Evolutionary conservation across 1,140 invertebrate species (phyloP).

Genomic region (Euura saliciscinereae): DNA sequence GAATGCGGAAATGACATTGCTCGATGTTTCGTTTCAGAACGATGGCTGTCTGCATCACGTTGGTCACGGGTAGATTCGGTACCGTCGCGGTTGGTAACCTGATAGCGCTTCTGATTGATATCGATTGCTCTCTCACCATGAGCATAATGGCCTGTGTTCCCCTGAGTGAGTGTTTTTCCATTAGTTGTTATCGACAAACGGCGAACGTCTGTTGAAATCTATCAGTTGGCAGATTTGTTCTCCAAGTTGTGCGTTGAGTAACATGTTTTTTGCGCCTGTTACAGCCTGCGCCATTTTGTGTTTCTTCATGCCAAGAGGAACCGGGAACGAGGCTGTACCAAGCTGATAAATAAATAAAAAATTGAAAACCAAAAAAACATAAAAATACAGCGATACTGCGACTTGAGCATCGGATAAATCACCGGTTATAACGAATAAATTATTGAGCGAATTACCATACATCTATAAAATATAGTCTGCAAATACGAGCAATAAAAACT

Average conservation of each 20-base stretch:
- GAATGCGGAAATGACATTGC: too few relatives aligned
- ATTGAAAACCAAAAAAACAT: too few relatives aligned
- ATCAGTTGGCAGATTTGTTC: too few relatives aligned
- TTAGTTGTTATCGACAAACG: not conserved
- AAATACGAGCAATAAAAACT: too few relatives aligned
- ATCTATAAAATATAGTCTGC: too few relatives aligned
- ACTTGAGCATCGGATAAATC: too few relatives aligned
- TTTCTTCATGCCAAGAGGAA: not conserved
- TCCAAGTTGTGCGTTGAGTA: too few relatives aligned
- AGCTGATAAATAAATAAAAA: too few relatives aligned
- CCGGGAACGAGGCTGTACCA: not conserved
- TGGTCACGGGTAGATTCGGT: not conserved
- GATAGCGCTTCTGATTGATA: not conserved
- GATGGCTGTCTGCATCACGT: not conserved
- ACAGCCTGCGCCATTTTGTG: not conserved
- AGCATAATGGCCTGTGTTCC: constrained; percentile 6
- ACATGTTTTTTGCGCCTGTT: not conserved
- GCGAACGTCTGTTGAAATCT: too few relatives aligned
- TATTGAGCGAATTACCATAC: too few relatives aligned
- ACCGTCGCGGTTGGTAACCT: not conserved
- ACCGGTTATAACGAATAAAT: too few relatives aligned
- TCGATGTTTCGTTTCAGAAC: not conserved
- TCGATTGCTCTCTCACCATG: not conserved
- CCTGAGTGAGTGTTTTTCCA: not conserved
- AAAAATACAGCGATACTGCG: too few relatives aligned